Evolutionary conservation across 2,797 vertebrate species (phyloP).

Genomic region (Benthosema pterotum): DNA sequence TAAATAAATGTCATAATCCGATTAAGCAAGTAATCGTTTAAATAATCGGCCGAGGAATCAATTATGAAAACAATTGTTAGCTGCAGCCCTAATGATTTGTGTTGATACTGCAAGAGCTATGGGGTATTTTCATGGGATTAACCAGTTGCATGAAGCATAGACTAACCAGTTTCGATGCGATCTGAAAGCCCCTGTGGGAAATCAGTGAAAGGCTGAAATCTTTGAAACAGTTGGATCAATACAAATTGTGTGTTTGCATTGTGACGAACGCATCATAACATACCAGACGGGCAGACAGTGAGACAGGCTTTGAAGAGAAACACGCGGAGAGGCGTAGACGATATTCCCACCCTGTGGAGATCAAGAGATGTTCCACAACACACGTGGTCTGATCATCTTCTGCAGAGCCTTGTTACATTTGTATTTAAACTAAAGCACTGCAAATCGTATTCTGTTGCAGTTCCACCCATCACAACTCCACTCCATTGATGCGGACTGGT

Average conservation of each 20-base stretch:
- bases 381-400: not conserved
- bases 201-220: no score
- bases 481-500: no score
- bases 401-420: slow-evolving; percentile 9
- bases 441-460: no score
- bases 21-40: no score
- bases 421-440: not conserved
- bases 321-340: not conserved
- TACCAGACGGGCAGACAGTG: slow-evolving; percentile 9
- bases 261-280: slow-evolving; percentile 32
- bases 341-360: not conserved
- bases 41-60: no score
- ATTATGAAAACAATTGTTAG: no score
- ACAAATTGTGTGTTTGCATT: not conserved
- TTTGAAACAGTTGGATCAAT: no score
- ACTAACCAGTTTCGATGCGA: slow-evolving; percentile 24
- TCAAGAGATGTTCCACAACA: not conserved
- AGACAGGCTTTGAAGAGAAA: slow-evolving; percentile 8
- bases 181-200: slow-evolving; percentile 11
- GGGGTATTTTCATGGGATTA: slow-evolving; percentile 4
- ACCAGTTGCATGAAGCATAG: slow-evolving; percentile 36
- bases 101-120: slow-evolving; percentile 28
- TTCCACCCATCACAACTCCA: no score
- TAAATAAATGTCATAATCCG: no score
- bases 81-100: no score